These are phyloP conservation scores for Arizona elegans DNA, from an alignment of 2,113 vertebrate species.

Conservation along the genomic window DNA sequence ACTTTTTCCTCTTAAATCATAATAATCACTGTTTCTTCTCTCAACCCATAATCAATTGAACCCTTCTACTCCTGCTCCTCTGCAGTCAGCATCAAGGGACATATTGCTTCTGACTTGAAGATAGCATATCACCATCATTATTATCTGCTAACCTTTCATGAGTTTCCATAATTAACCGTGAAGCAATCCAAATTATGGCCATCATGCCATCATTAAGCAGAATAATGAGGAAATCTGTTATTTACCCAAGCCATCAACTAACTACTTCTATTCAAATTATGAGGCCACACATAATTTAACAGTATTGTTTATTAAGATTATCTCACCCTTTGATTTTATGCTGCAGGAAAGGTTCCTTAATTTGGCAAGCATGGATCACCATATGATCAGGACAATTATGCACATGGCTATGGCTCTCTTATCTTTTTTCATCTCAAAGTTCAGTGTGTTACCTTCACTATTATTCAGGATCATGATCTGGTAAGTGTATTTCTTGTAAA, in stretches of 20 bases:
- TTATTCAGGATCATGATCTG: constrained; percentile 7
- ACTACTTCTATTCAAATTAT: neutral
- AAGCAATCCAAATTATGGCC: neutral
- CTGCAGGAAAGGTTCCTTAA: neutral
- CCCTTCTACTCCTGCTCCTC: neutral
- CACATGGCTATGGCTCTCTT: neutral
- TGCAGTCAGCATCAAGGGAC: neutral
- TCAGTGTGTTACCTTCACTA: neutral
- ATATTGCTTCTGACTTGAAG: neutral
- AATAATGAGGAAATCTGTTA: neutral
- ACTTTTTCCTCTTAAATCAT: neutral
- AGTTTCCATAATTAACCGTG: neutral
- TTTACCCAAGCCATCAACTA: neutral
- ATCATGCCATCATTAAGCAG: neutral
- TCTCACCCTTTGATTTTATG: neutral
- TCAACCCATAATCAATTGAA: neutral
- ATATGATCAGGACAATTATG: neutral
- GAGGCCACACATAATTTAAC: neutral
- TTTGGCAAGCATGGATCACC: neutral
- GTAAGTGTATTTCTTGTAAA: neutral
- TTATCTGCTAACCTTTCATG: neutral
- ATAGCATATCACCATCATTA: neutral
- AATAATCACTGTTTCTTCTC: neutral
- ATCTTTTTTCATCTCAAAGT: neutral
- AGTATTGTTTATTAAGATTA: neutral